These are phyloP conservation scores for Taxidea taxus DNA, from an alignment of 2,113 vertebrate species.

Conservation along the genomic window DNA sequence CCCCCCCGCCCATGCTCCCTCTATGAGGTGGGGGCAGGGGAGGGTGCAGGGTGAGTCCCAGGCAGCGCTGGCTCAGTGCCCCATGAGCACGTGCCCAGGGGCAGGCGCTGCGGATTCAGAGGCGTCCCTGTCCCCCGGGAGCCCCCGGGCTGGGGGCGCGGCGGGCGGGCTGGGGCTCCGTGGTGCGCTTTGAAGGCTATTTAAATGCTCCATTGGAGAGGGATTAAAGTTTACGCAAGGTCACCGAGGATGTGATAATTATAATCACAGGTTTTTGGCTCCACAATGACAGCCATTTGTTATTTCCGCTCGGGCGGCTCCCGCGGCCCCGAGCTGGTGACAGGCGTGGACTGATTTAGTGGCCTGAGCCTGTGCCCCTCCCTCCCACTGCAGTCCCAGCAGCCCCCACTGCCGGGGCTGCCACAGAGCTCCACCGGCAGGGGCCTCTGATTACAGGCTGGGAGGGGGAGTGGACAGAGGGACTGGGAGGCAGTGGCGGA, in stretches of 20 bases:
- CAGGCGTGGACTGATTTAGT: slow-evolving; percentile 96
- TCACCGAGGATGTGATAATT: slow-evolving; percentile 99
- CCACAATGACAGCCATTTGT: slow-evolving; percentile 99
- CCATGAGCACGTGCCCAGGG: not conserved
- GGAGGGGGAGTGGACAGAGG: not conserved
- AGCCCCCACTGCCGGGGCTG: slow-evolving; percentile 79
- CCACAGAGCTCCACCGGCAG: not conserved
- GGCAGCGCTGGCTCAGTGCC: not conserved
- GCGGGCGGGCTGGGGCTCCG: slow-evolving; percentile 81
- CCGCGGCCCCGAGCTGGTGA: slow-evolving; percentile 91
- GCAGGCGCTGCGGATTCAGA: not conserved
- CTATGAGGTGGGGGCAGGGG: not conserved
- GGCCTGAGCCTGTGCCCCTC: slow-evolving; percentile 75
- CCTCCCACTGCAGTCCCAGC: slow-evolving; percentile 63
- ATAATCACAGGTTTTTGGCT: slow-evolving; percentile 99
- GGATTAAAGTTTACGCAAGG: slow-evolving; percentile 99
- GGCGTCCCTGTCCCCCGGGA: slow-evolving; percentile 8
- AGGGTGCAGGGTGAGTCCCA: not conserved
- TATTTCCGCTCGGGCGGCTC: slow-evolving; percentile 99
- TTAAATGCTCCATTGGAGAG: slow-evolving; percentile 99
- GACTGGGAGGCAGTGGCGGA: rapidly evolving
- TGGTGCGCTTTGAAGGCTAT: slow-evolving; percentile 94
- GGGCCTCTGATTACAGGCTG: not conserved
- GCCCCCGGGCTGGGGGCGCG: slow-evolving; percentile 63
- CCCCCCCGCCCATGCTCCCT: rapidly evolving